Evolutionary conservation across 1,140 invertebrate genomes (phyloP), one percentile per base, ranked within the genome.

Genomic region (Oppia nitens): DNA sequence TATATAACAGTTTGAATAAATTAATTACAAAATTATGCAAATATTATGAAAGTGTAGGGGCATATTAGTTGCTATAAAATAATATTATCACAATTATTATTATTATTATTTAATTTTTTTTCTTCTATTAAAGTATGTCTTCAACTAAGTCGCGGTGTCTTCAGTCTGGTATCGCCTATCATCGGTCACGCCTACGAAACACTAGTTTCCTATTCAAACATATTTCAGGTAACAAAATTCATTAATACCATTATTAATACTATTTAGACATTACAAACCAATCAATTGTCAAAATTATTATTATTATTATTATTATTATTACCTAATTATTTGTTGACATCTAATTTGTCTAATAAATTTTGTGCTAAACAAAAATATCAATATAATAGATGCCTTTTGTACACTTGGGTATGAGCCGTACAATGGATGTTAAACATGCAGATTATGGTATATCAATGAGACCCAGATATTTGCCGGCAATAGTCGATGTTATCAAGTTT

Each of bases 181-280:
- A 87, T 93, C 4, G 86, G 85, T 63, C 84, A 87, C 3, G 91
- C 89, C 3, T 91, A 95, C 70, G 85, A 92, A 70, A 95, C 89
- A 25, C 78, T 95, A 45, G 88, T 94, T 68, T 93, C 89, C 1
- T 94, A 93, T 73, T 86, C 85, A 66, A 92, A 94, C 72, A 93
- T 89, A 3, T 95, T 94, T 71, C 85, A 93, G 72, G 88, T 58
- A 54, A 54, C 6, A 9, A 9, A 40, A 40, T 6, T 17, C 32
- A 40, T 40, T 9, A 9, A 40, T 40, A 40, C 6, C 6, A 40
- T 17, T 40, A 40, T 9, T 40, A 17, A 6, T 9, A n/a, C n/a
- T n/a, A n/a, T n/a, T n/a, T n/a, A n/a, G n/a, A n/a, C n/a, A n/a
- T n/a, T n/a, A n/a, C n/a, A n/a, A n/a, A n/a, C n/a, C n/a, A n/a